Evolutionary conservation across 2,888 invertebrate species (phyloP), one percentile per base, ranked within the genome.

Genomic region (Phlogophora meticulosa): DNA sequence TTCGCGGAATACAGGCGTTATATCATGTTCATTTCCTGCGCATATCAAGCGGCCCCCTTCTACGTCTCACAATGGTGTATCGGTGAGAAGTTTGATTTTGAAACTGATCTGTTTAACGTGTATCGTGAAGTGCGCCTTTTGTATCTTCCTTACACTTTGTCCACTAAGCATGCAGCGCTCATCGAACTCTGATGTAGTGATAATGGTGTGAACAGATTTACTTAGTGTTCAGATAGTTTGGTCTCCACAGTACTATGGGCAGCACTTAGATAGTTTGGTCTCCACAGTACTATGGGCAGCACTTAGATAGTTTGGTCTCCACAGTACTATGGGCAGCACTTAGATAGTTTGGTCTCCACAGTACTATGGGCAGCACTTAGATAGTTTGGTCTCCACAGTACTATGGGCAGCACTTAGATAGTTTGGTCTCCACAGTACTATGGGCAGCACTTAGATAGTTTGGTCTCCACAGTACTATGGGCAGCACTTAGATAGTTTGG

Each of bases 111-210:
- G n/a, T n/a, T n/a, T 64, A 10, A 34, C 10, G 2, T 11, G 11
- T 28, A 1, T 24, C n/a, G 13, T 7, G 13, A 24, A 61, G 28
- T 71, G 43, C 5, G 9, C 72, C 77, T 74, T 74, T 78, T 78
- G 58, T 15, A 0, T 9, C 15, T 28, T 22, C 7, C 1, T 24
- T 51, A n/a, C 10, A 17, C 15, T 2, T 13, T 48, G 38, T 15
- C 5, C 28, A 9, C 55, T 71, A 76, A 75, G 74, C 60, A 67
- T 73, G 61, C 72, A 60, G 78, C 72, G 81, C 85, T 89, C 87
- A 90, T 91, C 84, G 87, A 87, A 80, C 74, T 83, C 65, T 81
- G 88, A 87, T 90, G 87, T 88, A 78, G 68, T 58, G 89, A 88
- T 89, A 87, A 78, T 66, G 24, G 38, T 49, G 60, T n/a, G 56